Evolutionary conservation across 1,140 invertebrate species (phyloP), one percentile per base, ranked within the genome.

Genomic region (Caenorhabditis remanei): DNA sequence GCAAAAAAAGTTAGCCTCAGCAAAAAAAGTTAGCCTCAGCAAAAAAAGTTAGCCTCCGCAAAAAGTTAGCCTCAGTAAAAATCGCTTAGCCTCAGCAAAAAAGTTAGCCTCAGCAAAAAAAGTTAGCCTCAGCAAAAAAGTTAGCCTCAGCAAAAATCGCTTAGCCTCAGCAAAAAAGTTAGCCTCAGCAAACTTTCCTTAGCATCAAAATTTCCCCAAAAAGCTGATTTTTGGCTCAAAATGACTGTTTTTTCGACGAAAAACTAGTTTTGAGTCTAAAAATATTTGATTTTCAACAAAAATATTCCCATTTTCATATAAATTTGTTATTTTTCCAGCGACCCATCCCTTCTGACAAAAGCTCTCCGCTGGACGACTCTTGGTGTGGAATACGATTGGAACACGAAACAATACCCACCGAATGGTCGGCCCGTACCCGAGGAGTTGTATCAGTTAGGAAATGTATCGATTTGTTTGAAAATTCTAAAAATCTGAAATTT

Each of bases 341-440:
- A 86, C 41, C 56, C 53, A 2, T 50, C 71, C 11, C 63, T 85
- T 0, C 50, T 85, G 13, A 46, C 4, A 41, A 85, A 65, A 46
- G 46, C 58, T 32, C 89, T 94, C 19, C 90, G 93, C 86, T 94
- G 93, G 93, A 91, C 92, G 0, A 94, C 93, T 21, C 85, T 94
- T 21, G 93, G 94, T 13, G 94, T 94, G 85, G 93, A 94, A 88
- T 94, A 94, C 90, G 91, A 94, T 89, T 94, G 94, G 94, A 92
- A 92, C 65, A 91, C 90, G 53, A 94, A 94, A 89, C 93, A 93
- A 46, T 92, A 92, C 85, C 90, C 87, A 19, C 82, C 89, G 21
- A 21, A 53, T 16, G 88, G 90, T 0, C 58, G 88, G 16, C 53
- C 87, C 5, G 56, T 92, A 21, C 91, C 91, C 4, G 58, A 55